These are phyloP conservation scores for Amblyjoppa proteus DNA, from an alignment of 2,888 invertebrate species.

Conservation along the genomic window DNA sequence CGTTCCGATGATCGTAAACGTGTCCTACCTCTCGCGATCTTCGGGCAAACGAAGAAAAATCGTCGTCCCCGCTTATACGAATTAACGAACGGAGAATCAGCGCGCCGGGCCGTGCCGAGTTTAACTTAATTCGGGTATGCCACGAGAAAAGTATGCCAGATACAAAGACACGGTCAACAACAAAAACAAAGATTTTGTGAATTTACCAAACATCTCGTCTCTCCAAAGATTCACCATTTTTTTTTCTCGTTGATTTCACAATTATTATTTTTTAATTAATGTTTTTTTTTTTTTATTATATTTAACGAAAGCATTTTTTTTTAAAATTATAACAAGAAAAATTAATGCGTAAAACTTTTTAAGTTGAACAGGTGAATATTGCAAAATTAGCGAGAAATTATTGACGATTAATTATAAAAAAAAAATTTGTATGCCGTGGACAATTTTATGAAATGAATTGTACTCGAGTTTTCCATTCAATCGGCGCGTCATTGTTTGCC, in stretches of 20 bases:
- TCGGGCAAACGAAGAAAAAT: slow-evolving; percentile 48
- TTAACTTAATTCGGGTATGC: background rate
- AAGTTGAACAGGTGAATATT: too few relatives aligned
- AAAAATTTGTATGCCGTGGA: too few relatives aligned
- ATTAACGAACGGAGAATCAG: slow-evolving; percentile 28
- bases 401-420: too few relatives aligned
- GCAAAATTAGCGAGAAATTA: too few relatives aligned
- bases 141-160: too few relatives aligned
- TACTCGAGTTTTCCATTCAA: slow-evolving; percentile 25
- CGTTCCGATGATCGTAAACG: slow-evolving; percentile 4
- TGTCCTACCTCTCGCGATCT: background rate
- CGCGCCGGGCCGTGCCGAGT: background rate
- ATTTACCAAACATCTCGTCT: background rate
- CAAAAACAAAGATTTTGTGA: background rate
- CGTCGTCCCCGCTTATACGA: background rate
- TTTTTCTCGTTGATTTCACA: background rate
- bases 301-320: too few relatives aligned
- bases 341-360: too few relatives aligned
- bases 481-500: slow-evolving; percentile 52
- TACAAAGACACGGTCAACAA: background rate
- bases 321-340: too few relatives aligned
- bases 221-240: too few relatives aligned
- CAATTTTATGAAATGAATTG: too few relatives aligned
- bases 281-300: background rate
- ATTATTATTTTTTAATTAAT: background rate